Evolutionary conservation across 2,797 vertebrate species (phyloP), one percentile per base, ranked within the genome.

Genomic region (Rhincodon typus): DNA sequence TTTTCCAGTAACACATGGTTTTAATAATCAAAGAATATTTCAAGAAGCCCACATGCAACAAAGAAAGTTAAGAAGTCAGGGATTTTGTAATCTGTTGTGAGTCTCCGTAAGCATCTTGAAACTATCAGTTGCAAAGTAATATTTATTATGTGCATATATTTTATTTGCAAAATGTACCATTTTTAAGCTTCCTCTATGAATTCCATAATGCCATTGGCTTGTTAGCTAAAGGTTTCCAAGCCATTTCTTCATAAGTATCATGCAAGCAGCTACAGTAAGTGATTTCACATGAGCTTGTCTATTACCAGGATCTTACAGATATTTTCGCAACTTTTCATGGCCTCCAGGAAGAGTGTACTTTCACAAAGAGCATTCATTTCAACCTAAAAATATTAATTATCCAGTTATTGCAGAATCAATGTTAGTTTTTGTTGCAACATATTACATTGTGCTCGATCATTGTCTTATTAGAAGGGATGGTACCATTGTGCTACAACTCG

Each of bases 151-250:
- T 72, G 46, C 50, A 30, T 77, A 95, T 95, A 97, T 97, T 97
- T 96, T 97, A 96, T 97, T 96, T 97, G 96, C 96, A 97, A 96
- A 96, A 97, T 96, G 97, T 97, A 96, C 96, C 97, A 96, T 96
- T 97, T 96, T 97, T 97, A 97, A 97, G 97, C 97, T 97, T 97
- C 96, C 96, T 96, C 97, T 94, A 79, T 97, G 97, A 97, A 97
- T 96, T 96, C 96, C 97, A 96, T 96, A 97, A 96, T 97, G 97
- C 97, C 97, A 97, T 97, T 97, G 97, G 96, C 97, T 97, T 97
- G 97, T 97, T 97, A 97, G 97, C 96, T 96, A 97, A 96, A 97
- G 97, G 97, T 97, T 62, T 97, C 97, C 96, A 96, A 97, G 96
- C 96, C 96, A 96, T 0, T 96, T 96, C 94, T 97, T 97, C 97